Evolutionary conservation across 1,140 invertebrate species (phyloP).

Genomic region (Aphis craccivora): DNA sequence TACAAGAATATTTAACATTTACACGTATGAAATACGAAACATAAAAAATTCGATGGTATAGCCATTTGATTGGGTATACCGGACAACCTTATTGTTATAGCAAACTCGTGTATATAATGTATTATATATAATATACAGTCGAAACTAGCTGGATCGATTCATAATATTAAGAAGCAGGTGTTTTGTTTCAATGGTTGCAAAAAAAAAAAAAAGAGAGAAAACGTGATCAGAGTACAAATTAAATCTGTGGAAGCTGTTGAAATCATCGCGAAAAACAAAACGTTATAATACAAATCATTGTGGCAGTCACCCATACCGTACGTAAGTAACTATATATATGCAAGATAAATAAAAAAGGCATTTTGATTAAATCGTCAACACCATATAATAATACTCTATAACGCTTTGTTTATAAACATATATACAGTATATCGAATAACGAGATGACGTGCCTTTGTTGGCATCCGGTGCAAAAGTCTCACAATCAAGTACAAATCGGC

Average conservation of each 20-base stretch:
- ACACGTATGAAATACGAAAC: neutral
- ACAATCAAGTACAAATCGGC: neutral
- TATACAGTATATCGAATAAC: neutral
- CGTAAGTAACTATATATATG: neutral
- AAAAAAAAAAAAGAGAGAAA: neutral
- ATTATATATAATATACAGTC: neutral
- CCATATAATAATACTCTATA: neutral
- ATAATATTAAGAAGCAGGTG: neutral
- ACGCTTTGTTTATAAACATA: neutral
- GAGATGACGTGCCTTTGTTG: neutral
- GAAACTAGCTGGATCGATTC: neutral
- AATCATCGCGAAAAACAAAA: neutral
- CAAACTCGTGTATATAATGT: neutral
- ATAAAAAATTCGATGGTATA: neutral
- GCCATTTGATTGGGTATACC: neutral
- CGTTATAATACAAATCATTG: neutral
- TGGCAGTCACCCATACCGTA: neutral
- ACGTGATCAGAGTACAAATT: neutral
- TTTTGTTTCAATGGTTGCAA: neutral
- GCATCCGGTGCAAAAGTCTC: neutral
- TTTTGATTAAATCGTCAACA: neutral
- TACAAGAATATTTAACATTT: neutral
- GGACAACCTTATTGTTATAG: neutral
- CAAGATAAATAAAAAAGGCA: neutral
- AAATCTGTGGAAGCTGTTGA: neutral